Evolutionary conservation across 2,888 invertebrate genomes (phyloP).

Genomic region (Brachyptera putata): DNA sequence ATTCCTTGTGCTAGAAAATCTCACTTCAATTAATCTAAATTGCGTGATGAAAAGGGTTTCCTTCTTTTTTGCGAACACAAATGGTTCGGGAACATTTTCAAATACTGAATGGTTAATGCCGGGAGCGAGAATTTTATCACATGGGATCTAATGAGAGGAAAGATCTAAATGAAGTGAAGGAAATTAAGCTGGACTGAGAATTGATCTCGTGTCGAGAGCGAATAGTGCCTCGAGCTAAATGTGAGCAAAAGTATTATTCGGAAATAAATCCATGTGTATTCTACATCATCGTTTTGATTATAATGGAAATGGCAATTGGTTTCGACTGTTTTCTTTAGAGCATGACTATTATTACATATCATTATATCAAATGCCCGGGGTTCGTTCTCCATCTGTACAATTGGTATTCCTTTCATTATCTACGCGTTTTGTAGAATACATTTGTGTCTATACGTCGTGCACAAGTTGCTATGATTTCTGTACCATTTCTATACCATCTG

Average conservation of each 20-base stretch:
- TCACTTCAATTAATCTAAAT: conserved; percentile 29
- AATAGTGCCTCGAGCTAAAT: not conserved
- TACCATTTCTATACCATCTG: too few species aligned
- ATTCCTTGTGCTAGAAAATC: conserved; percentile 25
- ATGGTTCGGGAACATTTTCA: conserved; percentile 10
- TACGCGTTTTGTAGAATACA: too few species aligned
- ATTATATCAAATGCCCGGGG: too few species aligned
- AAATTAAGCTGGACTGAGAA: conserved; percentile 8
- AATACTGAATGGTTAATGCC: conserved; percentile 11
- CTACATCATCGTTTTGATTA: too few species aligned
- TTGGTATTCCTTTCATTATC: too few species aligned
- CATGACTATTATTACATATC: too few species aligned
- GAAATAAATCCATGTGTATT: too few species aligned
- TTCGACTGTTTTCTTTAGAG: too few species aligned
- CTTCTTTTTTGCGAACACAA: conserved; percentile 6
- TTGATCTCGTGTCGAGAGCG: conserved; percentile 1
- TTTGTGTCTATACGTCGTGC: too few species aligned
- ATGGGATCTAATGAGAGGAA: not conserved
- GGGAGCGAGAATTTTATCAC: not conserved
- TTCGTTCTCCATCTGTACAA: too few species aligned
- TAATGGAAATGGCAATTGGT: not conserved
- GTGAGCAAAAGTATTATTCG: conserved; percentile 2
- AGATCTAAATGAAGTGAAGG: conserved; percentile 3
- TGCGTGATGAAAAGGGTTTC: conserved; percentile 22
- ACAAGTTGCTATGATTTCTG: too few species aligned